phyloP scores from a whole-genome alignment of 2,113 vertebrate species.

The Dicerorhinus sumatrensis region DNA sequence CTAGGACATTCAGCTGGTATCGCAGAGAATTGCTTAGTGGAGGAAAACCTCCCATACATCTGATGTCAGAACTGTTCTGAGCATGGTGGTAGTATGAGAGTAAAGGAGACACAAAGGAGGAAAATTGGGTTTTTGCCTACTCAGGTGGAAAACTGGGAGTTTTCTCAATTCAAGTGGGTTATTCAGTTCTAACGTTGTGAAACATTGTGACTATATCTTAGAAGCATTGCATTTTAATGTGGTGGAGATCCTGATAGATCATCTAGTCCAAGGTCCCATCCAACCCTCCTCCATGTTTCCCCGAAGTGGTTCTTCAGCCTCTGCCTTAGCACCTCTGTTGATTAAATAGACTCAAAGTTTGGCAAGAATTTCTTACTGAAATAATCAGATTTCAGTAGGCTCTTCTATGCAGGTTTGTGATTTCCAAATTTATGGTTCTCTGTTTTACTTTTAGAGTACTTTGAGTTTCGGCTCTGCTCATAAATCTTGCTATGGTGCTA shows the following conservation, averaged over 20 bases:
- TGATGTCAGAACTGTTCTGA: not conserved
- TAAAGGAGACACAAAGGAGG: not conserved
- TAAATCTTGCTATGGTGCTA: slow-evolving; percentile 56
- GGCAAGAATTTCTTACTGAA: slow-evolving; percentile 9
- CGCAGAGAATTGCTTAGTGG: not conserved
- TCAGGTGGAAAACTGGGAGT: not conserved
- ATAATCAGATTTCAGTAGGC: slow-evolving; percentile 19
- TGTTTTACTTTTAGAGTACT: slow-evolving; percentile 23
- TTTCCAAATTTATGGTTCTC: not conserved
- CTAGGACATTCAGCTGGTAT: not conserved
- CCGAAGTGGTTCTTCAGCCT: not conserved
- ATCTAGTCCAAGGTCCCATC: not conserved
- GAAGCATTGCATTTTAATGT: not conserved
- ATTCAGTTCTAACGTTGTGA: not conserved
- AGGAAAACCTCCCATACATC: not conserved
- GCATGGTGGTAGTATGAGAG: no score
- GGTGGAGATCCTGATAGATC: not conserved
- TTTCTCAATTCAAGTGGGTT: not conserved
- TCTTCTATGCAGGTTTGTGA: not conserved
- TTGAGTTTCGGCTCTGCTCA: slow-evolving; percentile 52
- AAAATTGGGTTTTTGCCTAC: not conserved
- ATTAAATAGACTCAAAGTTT: not conserved
- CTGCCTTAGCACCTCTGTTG: not conserved
- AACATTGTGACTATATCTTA: not conserved
- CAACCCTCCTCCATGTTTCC: not conserved